Percentiles rank a stretch among this genome's conserved stretches.
Evolutionary conservation across 2,113 vertebrate genomes (phyloP).

Genomic region (Narcine bancroftii): DNA sequence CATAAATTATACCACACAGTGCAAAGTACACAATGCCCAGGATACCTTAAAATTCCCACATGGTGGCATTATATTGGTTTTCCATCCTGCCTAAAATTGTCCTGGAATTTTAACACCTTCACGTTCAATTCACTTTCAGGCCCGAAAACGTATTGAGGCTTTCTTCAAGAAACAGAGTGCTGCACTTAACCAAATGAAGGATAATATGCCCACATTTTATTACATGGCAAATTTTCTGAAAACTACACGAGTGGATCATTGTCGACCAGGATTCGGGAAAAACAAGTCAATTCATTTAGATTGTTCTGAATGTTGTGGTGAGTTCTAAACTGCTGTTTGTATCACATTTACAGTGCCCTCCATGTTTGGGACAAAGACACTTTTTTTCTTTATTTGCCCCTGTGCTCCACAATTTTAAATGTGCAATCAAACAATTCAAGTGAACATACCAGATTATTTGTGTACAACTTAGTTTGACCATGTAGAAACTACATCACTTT

Average conservation of each 20-base stretch:
- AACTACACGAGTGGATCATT: constrained; percentile 51
- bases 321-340: constrained; percentile 40
- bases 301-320: constrained; percentile 59
- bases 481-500: too few species aligned
- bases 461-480: too few species aligned
- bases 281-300: constrained; percentile 49
- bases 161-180: constrained; percentile 49
- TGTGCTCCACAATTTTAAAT: too few species aligned
- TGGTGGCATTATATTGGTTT: not conserved
- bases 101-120: not conserved
- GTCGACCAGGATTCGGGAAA: constrained; percentile 60
- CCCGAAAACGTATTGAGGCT: constrained; percentile 48
- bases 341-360: too few species aligned
- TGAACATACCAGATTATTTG: too few species aligned
- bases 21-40: not conserved
- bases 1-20: not conserved
- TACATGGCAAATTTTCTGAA: constrained; percentile 57
- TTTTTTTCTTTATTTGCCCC: too few species aligned
- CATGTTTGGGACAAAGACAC: too few species aligned
- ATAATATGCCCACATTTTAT: constrained; percentile 44
- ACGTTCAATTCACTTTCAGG: constrained; percentile 46
- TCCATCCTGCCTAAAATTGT: not conserved
- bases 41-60: not conserved
- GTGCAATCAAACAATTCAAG: too few species aligned
- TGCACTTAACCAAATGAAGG: constrained; percentile 38